A percentile compares a stretch with the other conserved stretches of the same genome.
These are phyloP conservation scores for Ceratina australensis DNA, from an alignment of 1,140 invertebrate species.

Conservation along the genomic window DNA sequence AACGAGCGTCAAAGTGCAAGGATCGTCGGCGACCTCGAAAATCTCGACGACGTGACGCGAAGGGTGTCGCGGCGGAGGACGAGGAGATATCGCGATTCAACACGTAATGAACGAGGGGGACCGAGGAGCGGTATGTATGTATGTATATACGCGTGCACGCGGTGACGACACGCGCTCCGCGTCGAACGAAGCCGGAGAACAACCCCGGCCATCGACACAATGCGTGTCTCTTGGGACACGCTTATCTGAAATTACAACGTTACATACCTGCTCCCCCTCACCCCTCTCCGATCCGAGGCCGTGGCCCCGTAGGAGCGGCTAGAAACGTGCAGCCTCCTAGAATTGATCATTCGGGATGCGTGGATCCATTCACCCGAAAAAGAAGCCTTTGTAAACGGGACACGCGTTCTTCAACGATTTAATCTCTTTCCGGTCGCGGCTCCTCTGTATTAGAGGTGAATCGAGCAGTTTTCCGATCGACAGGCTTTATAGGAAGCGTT, in stretches of 20 bases:
- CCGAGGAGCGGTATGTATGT: constrained; percentile 28
- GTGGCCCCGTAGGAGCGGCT: constrained; percentile 49
- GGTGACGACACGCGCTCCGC: constrained; percentile 50
- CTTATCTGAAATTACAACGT: constrained; percentile 76
- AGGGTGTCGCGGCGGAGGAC: constrained; percentile 38
- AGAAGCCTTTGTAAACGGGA: neutral
- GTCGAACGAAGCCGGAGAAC: constrained; percentile 49
- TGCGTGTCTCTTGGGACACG: constrained; percentile 78
- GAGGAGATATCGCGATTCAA: constrained; percentile 61
- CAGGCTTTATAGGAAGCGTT: too few relatives aligned
- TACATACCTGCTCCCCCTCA: constrained; percentile 63
- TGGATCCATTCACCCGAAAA: constrained; percentile 11
- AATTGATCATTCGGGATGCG: constrained; percentile 18
- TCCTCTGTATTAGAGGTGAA: too few relatives aligned
- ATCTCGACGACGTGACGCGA: constrained; percentile 26
- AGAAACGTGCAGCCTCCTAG: constrained; percentile 43
- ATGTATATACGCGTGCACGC: constrained; percentile 27
- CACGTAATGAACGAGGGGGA: constrained; percentile 61
- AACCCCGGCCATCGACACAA: constrained; percentile 71
- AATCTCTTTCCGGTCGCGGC: neutral
- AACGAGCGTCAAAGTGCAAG: constrained; percentile 49
- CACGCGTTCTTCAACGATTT: neutral
- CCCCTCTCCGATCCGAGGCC: too few relatives aligned
- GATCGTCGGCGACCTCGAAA: constrained; percentile 41
- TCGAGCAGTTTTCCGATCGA: too few relatives aligned